Percentiles rank a stretch among this genome's conserved stretches.
These are phyloP conservation scores for Pelmatolapia mariae DNA, from an alignment of 2,113 vertebrate species.

Conservation along the genomic window DNA sequence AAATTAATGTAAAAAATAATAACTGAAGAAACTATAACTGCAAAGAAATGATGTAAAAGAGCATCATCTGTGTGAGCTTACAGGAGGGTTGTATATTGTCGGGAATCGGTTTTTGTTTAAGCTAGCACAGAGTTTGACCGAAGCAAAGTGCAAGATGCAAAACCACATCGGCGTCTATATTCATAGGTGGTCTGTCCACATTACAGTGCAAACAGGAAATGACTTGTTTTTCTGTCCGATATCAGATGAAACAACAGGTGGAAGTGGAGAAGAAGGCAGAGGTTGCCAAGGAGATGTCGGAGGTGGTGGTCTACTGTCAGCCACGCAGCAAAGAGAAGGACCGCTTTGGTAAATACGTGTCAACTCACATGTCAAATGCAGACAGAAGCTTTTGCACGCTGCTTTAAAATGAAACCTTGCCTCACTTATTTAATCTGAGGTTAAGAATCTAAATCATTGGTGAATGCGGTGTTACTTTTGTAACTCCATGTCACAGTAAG, in stretches of 20 bases:
- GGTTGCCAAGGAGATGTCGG: constrained; percentile 93
- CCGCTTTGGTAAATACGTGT: constrained; percentile 77
- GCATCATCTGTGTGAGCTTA: neutral
- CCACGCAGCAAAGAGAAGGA: constrained; percentile 95
- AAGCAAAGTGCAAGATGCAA: neutral
- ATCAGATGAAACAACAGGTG: constrained; percentile 79
- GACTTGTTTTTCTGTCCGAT: neutral
- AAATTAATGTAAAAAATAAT: neutral
- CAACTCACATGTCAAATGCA: neutral
- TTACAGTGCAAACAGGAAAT: constrained; percentile 9
- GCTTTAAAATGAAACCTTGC: neutral
- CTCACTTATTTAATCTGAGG: neutral
- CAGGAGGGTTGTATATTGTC: neutral
- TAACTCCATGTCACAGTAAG: neutral
- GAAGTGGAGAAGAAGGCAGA: constrained; percentile 86
- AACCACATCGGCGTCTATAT: neutral
- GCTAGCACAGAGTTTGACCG: neutral
- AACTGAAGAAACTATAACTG: neutral
- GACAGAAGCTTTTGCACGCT: neutral
- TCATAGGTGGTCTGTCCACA: neutral
- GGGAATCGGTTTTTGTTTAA: neutral
- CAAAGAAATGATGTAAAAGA: neutral
- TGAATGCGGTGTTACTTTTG: neutral
- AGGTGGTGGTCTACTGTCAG: constrained; percentile 93
- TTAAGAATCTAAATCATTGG: neutral